phyloP scores from a whole-genome alignment of 1,140 invertebrate genomes.

The Cylas formicarius region DNA sequence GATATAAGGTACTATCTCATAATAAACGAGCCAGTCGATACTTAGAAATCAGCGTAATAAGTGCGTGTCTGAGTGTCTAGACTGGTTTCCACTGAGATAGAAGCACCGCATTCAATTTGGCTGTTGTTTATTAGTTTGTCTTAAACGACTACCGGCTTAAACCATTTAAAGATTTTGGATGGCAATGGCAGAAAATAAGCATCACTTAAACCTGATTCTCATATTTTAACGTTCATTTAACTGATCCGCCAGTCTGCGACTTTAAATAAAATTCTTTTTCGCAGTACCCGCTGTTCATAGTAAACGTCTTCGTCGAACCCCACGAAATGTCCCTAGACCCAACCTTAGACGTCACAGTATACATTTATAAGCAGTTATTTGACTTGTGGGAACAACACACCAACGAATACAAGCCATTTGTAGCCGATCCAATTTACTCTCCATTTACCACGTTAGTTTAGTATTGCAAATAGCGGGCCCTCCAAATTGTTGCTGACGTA shows the following conservation, averaged over 20 bases:
- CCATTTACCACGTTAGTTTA: constrained; percentile 50
- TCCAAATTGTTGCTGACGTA: constrained; percentile 32
- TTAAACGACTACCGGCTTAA: no score
- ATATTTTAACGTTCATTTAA: no score
- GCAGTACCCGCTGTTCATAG: constrained; percentile 50
- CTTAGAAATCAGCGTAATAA: no score
- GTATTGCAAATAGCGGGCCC: constrained; percentile 17
- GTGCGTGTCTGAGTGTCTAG: no score
- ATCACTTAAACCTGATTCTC: no score
- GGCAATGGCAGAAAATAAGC: no score
- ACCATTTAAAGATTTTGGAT: constrained; percentile 4
- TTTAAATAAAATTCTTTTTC: constrained; percentile 27
- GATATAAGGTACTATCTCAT: no score
- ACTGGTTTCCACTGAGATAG: no score
- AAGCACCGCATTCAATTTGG: no score
- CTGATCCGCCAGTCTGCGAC: no score
- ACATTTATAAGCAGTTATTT: constrained; percentile 48
- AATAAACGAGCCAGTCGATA: no score
- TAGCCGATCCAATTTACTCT: constrained; percentile 47
- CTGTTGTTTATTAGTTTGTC: no score
- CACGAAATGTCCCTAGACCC: constrained; percentile 50
- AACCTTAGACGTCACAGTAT: constrained; percentile 45
- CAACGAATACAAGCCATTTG: constrained; percentile 49
- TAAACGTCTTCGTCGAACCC: constrained; percentile 47
- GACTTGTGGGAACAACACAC: constrained; percentile 53